These are phyloP conservation scores for Arctocebus calabarensis DNA, from an alignment of 2,797 vertebrate genomes.

Conservation along the genomic window DNA sequence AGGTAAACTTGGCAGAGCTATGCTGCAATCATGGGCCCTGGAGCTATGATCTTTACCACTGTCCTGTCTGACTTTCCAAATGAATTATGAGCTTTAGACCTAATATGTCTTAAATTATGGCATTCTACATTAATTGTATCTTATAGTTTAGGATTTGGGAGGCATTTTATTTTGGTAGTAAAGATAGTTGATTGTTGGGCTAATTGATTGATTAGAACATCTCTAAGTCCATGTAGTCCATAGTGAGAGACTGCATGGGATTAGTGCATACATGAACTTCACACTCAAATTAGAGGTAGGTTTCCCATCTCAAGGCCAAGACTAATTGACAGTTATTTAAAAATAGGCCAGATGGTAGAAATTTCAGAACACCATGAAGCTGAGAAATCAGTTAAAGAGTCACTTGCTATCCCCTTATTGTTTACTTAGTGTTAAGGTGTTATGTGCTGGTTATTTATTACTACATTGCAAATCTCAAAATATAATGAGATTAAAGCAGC, in stretches of 20 bases:
- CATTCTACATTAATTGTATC: neutral
- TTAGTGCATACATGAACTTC: neutral
- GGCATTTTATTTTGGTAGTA: constrained; percentile 13
- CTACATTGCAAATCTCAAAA: neutral
- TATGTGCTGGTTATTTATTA: constrained; percentile 26
- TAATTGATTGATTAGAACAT: neutral
- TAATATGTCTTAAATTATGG: neutral
- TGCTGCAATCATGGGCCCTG: neutral
- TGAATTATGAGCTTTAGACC: neutral
- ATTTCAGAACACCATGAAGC: neutral
- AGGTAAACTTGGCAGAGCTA: neutral
- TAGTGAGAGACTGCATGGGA: neutral
- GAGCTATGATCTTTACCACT: neutral
- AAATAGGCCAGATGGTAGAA: neutral
- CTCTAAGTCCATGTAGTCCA: neutral
- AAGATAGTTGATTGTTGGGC: neutral
- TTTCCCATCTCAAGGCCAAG: neutral
- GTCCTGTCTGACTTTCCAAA: neutral
- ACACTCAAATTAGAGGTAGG: neutral
- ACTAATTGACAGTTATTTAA: constrained; percentile 24
- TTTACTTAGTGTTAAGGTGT: neutral
- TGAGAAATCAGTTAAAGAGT: neutral
- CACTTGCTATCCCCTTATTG: neutral
- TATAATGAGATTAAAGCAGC: neutral
- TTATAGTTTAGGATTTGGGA: neutral